These are phyloP conservation scores for Darevskia nairensis DNA, from an alignment of 2,797 vertebrate genomes.

Conservation along the genomic window DNA sequence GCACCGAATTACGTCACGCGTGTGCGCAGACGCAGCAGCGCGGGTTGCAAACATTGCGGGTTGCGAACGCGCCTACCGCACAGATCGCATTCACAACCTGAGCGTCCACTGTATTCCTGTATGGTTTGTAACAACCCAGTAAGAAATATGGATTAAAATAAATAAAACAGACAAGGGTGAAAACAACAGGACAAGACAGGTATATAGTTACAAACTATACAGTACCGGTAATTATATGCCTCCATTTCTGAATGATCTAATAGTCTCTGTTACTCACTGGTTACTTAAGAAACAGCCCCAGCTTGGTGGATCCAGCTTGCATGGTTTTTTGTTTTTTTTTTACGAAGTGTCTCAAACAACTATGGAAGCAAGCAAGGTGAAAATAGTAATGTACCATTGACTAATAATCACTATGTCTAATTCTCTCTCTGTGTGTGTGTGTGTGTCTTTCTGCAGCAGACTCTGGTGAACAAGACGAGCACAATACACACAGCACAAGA, in stretches of 20 bases:
- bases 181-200: no score
- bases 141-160: no score
- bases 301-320: not conserved
- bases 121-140: no score
- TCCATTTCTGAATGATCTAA: not conserved
- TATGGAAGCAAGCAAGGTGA: not conserved
- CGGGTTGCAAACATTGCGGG: no score
- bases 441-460: slow-evolving; percentile 82
- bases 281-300: not conserved
- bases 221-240: no score
- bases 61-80: no score
- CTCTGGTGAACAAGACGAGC: slow-evolving; percentile 95
- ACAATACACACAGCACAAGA: slow-evolving; percentile 75
- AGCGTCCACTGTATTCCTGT: no score
- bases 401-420: not conserved
- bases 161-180: no score
- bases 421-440: not conserved
- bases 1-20: no score
- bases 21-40: no score
- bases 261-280: not conserved
- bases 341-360: not conserved
- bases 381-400: not conserved
- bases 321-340: not conserved
- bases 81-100: no score
- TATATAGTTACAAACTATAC: no score